phyloP scores from a whole-genome alignment of 2,797 vertebrate genomes.

The Alfaro cultratus region DNA sequence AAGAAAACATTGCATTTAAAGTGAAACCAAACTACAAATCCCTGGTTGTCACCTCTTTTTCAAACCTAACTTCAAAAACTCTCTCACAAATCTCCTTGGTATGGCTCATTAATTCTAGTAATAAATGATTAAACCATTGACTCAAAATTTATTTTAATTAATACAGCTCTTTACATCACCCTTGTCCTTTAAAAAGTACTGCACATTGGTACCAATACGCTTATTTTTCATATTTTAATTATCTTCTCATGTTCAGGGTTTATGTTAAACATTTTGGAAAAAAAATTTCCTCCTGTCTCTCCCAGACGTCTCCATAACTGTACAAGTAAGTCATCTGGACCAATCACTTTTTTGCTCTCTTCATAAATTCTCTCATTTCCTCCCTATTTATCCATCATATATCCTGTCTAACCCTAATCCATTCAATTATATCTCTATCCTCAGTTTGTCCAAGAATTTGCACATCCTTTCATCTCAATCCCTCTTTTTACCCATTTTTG shows the following conservation, averaged over 20 bases:
- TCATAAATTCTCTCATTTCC: background rate
- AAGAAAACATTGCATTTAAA: background rate
- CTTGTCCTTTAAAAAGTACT: background rate
- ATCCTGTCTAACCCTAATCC: background rate
- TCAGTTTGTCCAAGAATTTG: background rate
- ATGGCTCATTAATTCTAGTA: background rate
- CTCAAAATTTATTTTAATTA: background rate
- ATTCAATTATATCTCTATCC: background rate
- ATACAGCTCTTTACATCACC: background rate
- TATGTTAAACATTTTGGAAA: background rate
- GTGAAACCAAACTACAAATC: background rate
- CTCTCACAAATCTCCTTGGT: background rate
- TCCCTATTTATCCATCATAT: background rate
- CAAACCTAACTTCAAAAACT: background rate
- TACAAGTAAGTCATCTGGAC: background rate
- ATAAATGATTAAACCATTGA: background rate
- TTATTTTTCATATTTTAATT: background rate
- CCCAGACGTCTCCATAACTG: background rate
- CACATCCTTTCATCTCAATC: background rate
- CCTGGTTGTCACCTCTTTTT: background rate
- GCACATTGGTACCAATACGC: background rate
- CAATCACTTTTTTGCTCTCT: background rate
- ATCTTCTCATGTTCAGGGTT: background rate
- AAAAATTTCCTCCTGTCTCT: background rate
- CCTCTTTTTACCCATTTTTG: background rate